Evolutionary conservation across 2,888 invertebrate species (phyloP), one percentile per base, ranked within the genome.

Genomic region (Drosophila longiperda): DNA sequence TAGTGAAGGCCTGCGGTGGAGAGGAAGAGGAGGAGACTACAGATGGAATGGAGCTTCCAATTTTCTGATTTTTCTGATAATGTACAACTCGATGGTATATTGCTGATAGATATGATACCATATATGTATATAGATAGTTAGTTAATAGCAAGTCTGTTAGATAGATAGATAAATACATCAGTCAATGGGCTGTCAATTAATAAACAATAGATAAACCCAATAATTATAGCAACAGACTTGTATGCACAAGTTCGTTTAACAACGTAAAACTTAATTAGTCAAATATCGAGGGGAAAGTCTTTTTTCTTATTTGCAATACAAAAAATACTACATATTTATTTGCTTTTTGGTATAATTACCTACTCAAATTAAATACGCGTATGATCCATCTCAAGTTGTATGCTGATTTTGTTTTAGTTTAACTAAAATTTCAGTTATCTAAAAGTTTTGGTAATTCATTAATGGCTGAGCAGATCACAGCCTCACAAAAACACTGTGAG

Each of bases 1-100:
- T 88, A 88, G 79, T 80, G 76, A 45, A 66, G 73, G 72, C 71
- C 66, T 54, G 61, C 68, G 80, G 78, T 66, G 7, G 38, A 11
- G 38, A 12, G n/a, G n/a, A n/a, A n/a, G n/a, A n/a, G n/a, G n/a
- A n/a, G n/a, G n/a, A 38, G 40, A 32, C 17, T 29, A 32, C n/a
- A 64, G 60, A n/a, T 38, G 48, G 38, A 33, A 53, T 20, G 33
- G 15, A 53, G 34, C 53, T 12, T 53, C n/a, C 7, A n/a, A n/a
- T 48, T 45, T 23, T 34, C 23, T 40, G 38, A 75, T 75, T 70
- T 75, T 55, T 66, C 59, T 66, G 75, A 62, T 66, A 66, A 75
- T 71, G 71, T 62, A 53, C 45, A 20, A 45, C 53, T 54, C 20
- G 45, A 52, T 53, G 26, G 50, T 42, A 71, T 36, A 55, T 60